Percentiles rank a stretch among this genome's conserved stretches.
phyloP scores from a whole-genome alignment of 2,113 vertebrate species.

The Malaclemys terrapin region DNA sequence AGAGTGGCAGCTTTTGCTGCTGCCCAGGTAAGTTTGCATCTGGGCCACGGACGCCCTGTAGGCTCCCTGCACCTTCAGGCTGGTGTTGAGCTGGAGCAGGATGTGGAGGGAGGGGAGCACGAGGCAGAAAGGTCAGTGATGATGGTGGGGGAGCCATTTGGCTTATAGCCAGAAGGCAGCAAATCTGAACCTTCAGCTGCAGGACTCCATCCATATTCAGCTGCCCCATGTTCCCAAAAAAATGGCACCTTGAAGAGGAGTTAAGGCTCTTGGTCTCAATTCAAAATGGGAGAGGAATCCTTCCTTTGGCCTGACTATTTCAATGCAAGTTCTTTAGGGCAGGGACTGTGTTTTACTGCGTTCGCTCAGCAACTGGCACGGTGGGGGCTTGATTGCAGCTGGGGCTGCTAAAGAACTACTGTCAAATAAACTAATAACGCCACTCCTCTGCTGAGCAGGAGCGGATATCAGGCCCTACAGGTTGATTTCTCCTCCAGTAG shows the following conservation, averaged over 20 bases:
- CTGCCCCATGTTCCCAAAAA: too few species aligned
- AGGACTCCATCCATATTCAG: too few species aligned
- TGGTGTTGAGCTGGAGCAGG: neutral
- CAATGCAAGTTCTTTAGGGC: neutral
- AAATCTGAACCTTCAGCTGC: too few species aligned
- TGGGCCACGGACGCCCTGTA: neutral
- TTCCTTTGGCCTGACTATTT: neutral
- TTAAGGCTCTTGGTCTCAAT: neutral
- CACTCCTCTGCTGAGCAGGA: neutral
- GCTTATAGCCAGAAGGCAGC: neutral
- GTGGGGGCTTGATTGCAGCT: neutral
- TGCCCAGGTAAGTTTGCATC: neutral
- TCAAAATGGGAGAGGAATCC: neutral
- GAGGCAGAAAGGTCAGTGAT: neutral
- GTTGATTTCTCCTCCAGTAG: neutral
- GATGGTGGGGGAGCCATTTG: neutral
- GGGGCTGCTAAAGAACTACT: neutral
- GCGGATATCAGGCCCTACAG: neutral
- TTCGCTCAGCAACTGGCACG: neutral
- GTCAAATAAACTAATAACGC: neutral
- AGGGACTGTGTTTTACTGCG: too few species aligned
- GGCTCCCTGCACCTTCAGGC: neutral
- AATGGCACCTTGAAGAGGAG: neutral
- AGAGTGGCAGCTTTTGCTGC: neutral
- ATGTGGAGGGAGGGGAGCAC: rapidly evolving